Conservation (phyloP, 2,113 vertebrate species). For the Furnarius figulus region DNA sequence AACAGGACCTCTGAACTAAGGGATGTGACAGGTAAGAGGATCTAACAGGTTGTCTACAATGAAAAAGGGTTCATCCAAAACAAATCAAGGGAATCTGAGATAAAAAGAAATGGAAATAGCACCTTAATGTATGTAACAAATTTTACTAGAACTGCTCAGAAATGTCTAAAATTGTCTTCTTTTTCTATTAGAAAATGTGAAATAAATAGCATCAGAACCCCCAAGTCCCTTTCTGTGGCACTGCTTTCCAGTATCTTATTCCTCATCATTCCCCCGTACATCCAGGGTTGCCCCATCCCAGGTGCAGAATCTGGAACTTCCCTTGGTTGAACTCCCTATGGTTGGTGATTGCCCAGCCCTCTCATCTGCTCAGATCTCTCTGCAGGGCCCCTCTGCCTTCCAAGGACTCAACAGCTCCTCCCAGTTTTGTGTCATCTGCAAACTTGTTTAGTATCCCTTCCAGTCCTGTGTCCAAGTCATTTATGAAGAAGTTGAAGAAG, state of each 20-base stretch:
- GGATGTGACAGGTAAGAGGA: not conserved
- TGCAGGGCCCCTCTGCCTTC: not conserved
- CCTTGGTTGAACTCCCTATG: not conserved
- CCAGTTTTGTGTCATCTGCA: not conserved
- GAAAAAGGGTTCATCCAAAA: not conserved
- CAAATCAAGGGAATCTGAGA: not conserved
- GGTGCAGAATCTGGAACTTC: not conserved
- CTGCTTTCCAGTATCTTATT: not conserved
- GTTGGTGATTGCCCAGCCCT: not conserved
- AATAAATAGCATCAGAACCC: not conserved
- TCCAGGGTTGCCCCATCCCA: not conserved
- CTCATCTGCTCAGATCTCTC: not conserved
- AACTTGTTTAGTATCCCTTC: not conserved
- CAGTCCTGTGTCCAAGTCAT: not conserved
- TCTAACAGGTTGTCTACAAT: not conserved
- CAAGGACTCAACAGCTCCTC: not conserved
- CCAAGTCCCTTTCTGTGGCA: not conserved
- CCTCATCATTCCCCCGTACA: not conserved
- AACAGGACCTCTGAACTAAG: not conserved
- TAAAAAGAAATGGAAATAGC: not conserved
- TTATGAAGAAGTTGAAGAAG: not conserved
- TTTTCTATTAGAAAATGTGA: not conserved
- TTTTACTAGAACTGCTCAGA: not conserved
- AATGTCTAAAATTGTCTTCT: not conserved
- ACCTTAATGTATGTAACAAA: not conserved